A percentile compares a stretch with the other conserved stretches of the same genome.
These are phyloP conservation scores for Ctenodactylus gundi DNA, from an alignment of 2,113 vertebrate genomes.

Conservation along the genomic window DNA sequence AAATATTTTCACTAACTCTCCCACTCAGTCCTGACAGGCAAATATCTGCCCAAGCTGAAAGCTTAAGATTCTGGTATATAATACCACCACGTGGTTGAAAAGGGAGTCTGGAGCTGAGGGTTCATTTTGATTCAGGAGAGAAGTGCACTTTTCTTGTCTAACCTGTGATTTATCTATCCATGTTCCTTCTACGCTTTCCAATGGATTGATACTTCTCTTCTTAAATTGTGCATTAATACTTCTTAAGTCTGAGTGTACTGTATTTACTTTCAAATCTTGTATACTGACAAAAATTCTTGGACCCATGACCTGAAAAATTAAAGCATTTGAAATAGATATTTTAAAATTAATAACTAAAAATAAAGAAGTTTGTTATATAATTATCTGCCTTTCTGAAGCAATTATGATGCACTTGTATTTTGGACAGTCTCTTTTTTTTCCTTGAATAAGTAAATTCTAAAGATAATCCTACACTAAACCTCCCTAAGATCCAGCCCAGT, in stretches of 20 bases:
- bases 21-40: not conserved
- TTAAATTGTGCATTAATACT: not conserved
- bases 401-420: not conserved
- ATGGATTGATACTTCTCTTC: not conserved
- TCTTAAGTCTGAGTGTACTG: not conserved
- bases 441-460: not conserved
- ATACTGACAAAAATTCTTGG: slow-evolving; percentile 42
- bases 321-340: not conserved
- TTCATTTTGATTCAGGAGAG: not conserved
- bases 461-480: not conserved
- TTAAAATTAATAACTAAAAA: not conserved
- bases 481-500: not conserved
- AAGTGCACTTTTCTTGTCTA: not conserved
- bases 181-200: not conserved
- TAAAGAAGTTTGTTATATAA: not conserved
- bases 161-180: not conserved
- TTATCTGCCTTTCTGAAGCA: slow-evolving; percentile 31
- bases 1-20: not conserved
- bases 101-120: not conserved
- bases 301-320: not conserved
- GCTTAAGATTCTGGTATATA: not conserved
- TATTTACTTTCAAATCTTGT: slow-evolving; percentile 10
- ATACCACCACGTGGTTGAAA: not conserved
- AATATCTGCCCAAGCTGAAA: not conserved
- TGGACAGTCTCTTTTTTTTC: not conserved